Conservation (phyloP, 2,888 invertebrate species). For the Tinea pellionella region DNA sequence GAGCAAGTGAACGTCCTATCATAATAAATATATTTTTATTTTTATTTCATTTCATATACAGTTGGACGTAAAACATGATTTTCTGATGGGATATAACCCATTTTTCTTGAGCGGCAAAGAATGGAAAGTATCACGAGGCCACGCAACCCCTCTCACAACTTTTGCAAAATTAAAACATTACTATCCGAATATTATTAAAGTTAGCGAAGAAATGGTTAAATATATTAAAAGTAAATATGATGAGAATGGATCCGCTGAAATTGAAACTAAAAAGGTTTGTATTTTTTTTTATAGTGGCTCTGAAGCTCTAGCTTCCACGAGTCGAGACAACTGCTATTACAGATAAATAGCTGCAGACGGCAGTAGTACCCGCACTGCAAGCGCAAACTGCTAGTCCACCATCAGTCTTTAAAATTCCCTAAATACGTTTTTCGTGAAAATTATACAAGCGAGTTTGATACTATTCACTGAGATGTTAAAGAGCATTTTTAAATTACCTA, state of each 20-base stretch:
- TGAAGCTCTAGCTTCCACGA: too few relatives aligned
- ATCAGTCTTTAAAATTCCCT: too few relatives aligned
- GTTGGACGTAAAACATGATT: conserved; percentile 20
- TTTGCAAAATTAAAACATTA: conserved; percentile 19
- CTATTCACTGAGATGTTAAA: too few relatives aligned
- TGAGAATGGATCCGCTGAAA: background rate
- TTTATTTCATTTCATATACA: background rate
- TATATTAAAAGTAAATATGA: conserved; percentile 11
- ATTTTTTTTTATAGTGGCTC: too few relatives aligned
- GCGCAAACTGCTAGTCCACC: too few relatives aligned
- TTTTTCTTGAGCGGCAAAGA: conserved; percentile 25
- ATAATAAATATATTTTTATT: background rate
- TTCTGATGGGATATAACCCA: conserved; percentile 25
- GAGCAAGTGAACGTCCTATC: too few relatives aligned
- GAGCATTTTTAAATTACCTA: too few relatives aligned
- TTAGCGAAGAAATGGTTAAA: conserved; percentile 17
- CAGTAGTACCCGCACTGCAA: too few relatives aligned
- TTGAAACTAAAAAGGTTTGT: conserved; percentile 18
- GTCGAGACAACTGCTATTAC: too few relatives aligned
- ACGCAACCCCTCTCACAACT: conserved; percentile 22
- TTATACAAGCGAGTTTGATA: too few relatives aligned
- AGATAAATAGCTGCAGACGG: too few relatives aligned
- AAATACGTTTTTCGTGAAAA: too few relatives aligned
- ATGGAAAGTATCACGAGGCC: conserved; percentile 26
- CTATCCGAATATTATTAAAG: conserved; percentile 16